Percentiles rank a stretch among this genome's conserved stretches.
Conservation (phyloP, 2,888 invertebrate genomes). For the Meandrusa payeni region DNA sequence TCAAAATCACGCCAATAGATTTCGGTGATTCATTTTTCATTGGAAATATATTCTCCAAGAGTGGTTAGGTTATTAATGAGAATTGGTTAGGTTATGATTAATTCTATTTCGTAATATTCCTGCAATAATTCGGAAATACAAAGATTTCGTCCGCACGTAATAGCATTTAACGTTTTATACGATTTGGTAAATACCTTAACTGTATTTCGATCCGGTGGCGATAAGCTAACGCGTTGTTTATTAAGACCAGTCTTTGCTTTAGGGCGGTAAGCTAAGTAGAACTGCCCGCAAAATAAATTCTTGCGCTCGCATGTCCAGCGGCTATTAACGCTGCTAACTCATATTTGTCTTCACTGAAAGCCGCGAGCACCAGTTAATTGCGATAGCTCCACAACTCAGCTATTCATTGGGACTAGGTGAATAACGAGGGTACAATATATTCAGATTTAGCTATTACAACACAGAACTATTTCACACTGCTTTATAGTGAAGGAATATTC, state of each 20-base stretch:
- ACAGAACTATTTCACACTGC: background rate
- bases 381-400: conserved; percentile 27
- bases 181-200: too few relatives aligned
- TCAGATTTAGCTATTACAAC: conserved; percentile 5
- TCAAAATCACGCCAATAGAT: too few relatives aligned
- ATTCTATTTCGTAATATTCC: too few relatives aligned
- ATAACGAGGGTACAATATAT: conserved; percentile 7
- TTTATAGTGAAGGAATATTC: background rate
- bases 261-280: conserved; percentile 7
- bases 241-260: conserved; percentile 11
- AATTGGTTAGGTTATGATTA: too few relatives aligned
- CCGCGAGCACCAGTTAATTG: conserved; percentile 29
- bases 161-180: too few relatives aligned
- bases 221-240: conserved; percentile 11
- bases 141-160: too few relatives aligned
- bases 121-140: too few relatives aligned
- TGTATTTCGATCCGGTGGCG: conserved; percentile 1
- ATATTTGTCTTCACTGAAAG: conserved; percentile 42
- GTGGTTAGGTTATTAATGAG: too few relatives aligned
- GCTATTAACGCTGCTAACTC: conserved; percentile 35
- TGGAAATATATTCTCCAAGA: too few relatives aligned
- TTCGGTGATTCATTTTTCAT: too few relatives aligned
- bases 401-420: conserved; percentile 14
- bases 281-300: conserved; percentile 17
- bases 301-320: conserved; percentile 38